Conservation (phyloP, 2,797 vertebrate species). For the Micrastur ruficollis region DNA sequence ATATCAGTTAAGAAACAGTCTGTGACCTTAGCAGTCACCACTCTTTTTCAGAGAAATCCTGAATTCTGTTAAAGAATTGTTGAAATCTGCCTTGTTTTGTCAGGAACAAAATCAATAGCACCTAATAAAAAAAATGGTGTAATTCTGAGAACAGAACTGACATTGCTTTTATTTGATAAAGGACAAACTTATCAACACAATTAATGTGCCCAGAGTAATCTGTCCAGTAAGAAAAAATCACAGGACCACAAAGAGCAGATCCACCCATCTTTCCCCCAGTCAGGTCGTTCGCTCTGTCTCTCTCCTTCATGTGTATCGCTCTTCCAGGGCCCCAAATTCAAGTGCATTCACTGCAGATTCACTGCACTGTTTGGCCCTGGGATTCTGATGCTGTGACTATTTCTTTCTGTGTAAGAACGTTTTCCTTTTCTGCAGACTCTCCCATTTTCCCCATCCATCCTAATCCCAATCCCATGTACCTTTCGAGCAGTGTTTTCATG, state of each 20-base stretch:
- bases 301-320: background rate
- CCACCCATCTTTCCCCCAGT: background rate
- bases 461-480: background rate
- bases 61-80: background rate
- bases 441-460: background rate
- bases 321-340: background rate
- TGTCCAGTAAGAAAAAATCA: background rate
- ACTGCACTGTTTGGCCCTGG: background rate
- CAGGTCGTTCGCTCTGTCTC: background rate
- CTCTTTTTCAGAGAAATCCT: background rate
- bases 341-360: background rate
- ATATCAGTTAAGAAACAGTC: background rate
- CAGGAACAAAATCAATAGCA: background rate
- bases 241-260: background rate
- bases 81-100: background rate
- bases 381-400: background rate
- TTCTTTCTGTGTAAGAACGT: background rate
- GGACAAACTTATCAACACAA: background rate
- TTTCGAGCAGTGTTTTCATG: background rate
- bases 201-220: background rate
- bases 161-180: background rate
- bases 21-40: background rate
- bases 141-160: background rate
- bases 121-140: background rate
- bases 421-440: background rate